Percentiles rank a stretch among this genome's conserved stretches.
phyloP scores from a whole-genome alignment of 1,140 invertebrate species.

The Helicorthomorpha holstii region DNA sequence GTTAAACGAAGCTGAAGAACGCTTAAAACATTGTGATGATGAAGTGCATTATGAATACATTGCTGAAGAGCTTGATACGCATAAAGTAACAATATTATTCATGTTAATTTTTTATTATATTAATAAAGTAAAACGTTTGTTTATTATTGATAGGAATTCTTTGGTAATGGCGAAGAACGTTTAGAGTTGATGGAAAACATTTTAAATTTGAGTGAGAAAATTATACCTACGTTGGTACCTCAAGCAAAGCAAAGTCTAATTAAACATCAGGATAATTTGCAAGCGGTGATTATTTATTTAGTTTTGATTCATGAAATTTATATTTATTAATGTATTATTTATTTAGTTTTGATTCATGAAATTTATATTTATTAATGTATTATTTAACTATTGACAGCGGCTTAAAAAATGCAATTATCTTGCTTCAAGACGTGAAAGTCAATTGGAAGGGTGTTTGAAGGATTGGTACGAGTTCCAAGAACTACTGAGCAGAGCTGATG shows the following conservation, averaged over 20 bases:
- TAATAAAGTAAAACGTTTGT: neutral
- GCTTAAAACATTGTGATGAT: constrained; percentile 54
- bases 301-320: too few species aligned
- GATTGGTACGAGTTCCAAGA: neutral
- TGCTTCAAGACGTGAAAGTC: neutral
- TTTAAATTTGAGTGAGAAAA: neutral
- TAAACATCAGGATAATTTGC: neutral
- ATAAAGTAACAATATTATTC: constrained; percentile 36
- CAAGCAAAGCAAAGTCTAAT: neutral
- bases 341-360: too few species aligned
- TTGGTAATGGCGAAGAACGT: neutral
- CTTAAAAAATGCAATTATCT: neutral
- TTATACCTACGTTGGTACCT: neutral
- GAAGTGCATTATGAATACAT: constrained; percentile 78
- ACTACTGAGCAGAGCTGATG: neutral
- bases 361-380: too few species aligned
- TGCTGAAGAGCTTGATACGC: constrained; percentile 59
- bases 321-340: too few species aligned
- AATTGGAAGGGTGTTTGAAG: neutral
- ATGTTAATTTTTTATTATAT: constrained; percentile 6
- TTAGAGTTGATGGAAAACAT: neutral
- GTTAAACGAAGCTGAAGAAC: constrained; percentile 63
- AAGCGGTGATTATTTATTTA: neutral
- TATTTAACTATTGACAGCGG: too few species aligned
- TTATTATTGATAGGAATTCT: neutral